These are phyloP conservation scores for Crambe crambe DNA, from an alignment of 37 sponge, comb jelly and placozoan species.

Conservation along the genomic window DNA sequence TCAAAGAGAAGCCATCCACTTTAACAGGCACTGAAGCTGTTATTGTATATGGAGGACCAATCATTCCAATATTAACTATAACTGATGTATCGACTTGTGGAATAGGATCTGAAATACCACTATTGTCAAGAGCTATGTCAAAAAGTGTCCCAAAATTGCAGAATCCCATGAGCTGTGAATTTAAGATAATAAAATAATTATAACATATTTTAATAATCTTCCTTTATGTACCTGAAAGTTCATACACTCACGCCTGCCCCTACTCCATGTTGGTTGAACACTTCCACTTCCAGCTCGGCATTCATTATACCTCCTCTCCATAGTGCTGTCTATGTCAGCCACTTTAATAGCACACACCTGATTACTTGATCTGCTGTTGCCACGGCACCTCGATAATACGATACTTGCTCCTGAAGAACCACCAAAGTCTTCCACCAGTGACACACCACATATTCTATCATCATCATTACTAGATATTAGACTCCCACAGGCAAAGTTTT, in stretches of 20 bases:
- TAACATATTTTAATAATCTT: no score
- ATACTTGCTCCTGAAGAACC: not conserved
- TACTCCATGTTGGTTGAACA: not conserved
- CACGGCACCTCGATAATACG: slow-evolving; percentile 11
- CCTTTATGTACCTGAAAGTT: not conserved
- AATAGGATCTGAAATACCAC: not conserved
- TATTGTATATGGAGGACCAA: not conserved
- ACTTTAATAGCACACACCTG: slow-evolving; percentile 7
- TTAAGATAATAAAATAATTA: not conserved
- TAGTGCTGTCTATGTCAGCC: not conserved
- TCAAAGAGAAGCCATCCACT: not conserved
- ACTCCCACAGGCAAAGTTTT: not conserved
- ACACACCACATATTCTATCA: not conserved
- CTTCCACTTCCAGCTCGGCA: not conserved
- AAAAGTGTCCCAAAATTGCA: not conserved
- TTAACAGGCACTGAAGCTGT: not conserved
- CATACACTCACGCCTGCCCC: not conserved
- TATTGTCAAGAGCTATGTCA: not conserved
- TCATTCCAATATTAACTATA: not conserved
- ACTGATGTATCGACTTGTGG: no score
- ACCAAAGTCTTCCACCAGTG: slow-evolving; percentile 1
- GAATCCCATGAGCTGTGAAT: not conserved
- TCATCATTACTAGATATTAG: not conserved
- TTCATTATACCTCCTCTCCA: slow-evolving; percentile 2
- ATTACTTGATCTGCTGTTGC: not conserved